Conservation (phyloP, 2,113 vertebrate genomes). For the Jaculus jaculus region DNA sequence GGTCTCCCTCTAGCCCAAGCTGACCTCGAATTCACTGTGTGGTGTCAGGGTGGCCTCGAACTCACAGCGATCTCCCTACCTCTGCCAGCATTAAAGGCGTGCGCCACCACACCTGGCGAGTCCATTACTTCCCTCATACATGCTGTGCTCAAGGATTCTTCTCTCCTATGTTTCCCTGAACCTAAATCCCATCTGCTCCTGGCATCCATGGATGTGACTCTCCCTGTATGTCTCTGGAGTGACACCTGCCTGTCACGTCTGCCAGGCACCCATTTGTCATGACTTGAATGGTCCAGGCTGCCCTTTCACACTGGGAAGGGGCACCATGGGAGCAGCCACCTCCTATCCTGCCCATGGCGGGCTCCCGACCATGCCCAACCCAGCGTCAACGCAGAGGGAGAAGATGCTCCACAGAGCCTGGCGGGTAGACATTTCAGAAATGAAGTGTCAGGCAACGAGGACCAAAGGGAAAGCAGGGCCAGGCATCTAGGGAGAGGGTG, state of each 20-base stretch:
- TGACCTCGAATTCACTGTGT: too few relatives aligned
- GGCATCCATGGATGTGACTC: rapidly evolving
- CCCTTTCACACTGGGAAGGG: background rate
- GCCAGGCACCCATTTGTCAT: background rate
- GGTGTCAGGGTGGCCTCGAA: too few relatives aligned
- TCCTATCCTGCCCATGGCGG: rapidly evolving
- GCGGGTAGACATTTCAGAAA: background rate
- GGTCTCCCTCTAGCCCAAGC: too few relatives aligned
- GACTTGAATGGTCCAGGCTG: too few relatives aligned
- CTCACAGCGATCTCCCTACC: too few relatives aligned
- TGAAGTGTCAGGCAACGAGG: background rate
- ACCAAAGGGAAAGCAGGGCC: too few relatives aligned
- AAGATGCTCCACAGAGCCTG: background rate
- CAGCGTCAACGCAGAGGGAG: rapidly evolving
- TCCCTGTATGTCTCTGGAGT: too few relatives aligned
- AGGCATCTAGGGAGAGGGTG: too few relatives aligned
- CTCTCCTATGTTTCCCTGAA: background rate
- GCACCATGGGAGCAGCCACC: background rate
- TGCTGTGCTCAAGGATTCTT: background rate
- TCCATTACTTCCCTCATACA: background rate
- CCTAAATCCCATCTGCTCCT: too few relatives aligned
- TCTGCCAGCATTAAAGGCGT: too few relatives aligned
- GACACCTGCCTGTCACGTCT: background rate
- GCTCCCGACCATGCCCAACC: background rate
- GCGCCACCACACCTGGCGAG: background rate